phyloP scores from a whole-genome alignment of 2,797 vertebrate species.

The Benthosema pterotum region DNA sequence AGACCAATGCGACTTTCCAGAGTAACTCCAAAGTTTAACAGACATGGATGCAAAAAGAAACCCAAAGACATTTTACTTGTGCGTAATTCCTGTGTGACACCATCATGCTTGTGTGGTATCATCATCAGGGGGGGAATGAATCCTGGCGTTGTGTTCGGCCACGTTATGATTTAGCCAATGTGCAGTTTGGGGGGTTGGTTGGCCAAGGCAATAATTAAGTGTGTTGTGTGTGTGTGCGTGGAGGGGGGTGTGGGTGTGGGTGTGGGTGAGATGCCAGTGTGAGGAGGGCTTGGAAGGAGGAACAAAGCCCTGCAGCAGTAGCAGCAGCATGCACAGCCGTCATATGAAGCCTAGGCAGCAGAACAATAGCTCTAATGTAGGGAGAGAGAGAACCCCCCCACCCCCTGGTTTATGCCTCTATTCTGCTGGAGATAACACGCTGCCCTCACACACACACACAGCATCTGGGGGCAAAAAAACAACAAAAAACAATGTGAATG shows the following conservation, averaged over 20 bases:
- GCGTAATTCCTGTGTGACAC: too few species aligned
- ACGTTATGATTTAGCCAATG: slow-evolving; percentile 46
- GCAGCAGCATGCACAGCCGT: slow-evolving; percentile 50
- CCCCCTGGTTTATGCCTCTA: slow-evolving; percentile 13
- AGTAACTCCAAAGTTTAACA: slow-evolving; percentile 21
- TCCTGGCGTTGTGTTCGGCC: slow-evolving; percentile 26
- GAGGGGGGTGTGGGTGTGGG: slow-evolving; percentile 21
- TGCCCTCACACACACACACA: slow-evolving; percentile 36
- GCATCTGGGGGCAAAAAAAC: slow-evolving; percentile 25
- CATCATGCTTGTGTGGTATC: too few species aligned
- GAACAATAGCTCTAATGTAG: slow-evolving; percentile 62
- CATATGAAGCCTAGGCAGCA: slow-evolving; percentile 51
- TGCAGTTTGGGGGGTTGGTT: slow-evolving; percentile 41
- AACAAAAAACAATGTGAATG: too few species aligned
- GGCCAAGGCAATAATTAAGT: slow-evolving; percentile 11
- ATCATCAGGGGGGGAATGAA: too few species aligned
- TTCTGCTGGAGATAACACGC: slow-evolving; percentile 43
- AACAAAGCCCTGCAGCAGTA: slow-evolving; percentile 59
- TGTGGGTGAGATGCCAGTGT: slow-evolving; percentile 14
- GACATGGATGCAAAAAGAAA: slow-evolving; percentile 18
- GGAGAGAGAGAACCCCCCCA: slow-evolving; percentile 31
- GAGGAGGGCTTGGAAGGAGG: slow-evolving; percentile 34
- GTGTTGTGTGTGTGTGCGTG: not conserved
- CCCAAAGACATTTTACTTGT: slow-evolving; percentile 16
- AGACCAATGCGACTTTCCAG: too few species aligned